These are phyloP conservation scores for Xiphorhynchus erythropygius DNA, from an alignment of 2,797 vertebrate species.

Conservation along the genomic window DNA sequence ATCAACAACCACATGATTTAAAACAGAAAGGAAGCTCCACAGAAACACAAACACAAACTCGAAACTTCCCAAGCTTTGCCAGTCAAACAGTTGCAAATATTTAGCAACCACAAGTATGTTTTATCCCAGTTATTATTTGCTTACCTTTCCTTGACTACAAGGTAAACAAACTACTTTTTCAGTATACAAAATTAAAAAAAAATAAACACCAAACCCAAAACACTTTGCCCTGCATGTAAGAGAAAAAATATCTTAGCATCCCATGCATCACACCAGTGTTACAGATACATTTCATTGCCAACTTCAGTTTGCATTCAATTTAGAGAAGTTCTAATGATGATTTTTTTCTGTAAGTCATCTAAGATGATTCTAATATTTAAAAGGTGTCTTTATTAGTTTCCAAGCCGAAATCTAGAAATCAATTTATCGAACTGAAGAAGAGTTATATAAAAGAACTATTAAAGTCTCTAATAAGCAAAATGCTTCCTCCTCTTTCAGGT, in stretches of 20 bases:
- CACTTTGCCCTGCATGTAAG: not conserved
- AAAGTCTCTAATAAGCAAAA: not conserved
- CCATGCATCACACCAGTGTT: not conserved
- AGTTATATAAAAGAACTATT: not conserved
- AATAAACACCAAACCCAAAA: not conserved
- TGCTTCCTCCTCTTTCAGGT: not conserved
- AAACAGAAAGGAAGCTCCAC: not conserved
- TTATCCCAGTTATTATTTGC: not conserved
- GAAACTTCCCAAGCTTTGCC: rapidly evolving
- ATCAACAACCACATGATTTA: not conserved
- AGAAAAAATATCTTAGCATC: not conserved
- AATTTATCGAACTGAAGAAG: not conserved
- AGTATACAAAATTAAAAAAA: not conserved
- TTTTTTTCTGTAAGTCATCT: not conserved
- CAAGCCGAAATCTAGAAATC: not conserved
- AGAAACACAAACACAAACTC: not conserved
- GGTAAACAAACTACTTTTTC: not conserved
- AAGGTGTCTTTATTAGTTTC: not conserved
- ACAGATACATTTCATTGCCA: not conserved
- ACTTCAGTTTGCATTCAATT: not conserved
- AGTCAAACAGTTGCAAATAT: not conserved
- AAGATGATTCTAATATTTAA: not conserved
- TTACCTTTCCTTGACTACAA: not conserved
- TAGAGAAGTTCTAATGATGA: not conserved
- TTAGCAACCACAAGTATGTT: not conserved